phyloP scores from a whole-genome alignment of 1,140 invertebrate species.

The Musca domestica region DNA sequence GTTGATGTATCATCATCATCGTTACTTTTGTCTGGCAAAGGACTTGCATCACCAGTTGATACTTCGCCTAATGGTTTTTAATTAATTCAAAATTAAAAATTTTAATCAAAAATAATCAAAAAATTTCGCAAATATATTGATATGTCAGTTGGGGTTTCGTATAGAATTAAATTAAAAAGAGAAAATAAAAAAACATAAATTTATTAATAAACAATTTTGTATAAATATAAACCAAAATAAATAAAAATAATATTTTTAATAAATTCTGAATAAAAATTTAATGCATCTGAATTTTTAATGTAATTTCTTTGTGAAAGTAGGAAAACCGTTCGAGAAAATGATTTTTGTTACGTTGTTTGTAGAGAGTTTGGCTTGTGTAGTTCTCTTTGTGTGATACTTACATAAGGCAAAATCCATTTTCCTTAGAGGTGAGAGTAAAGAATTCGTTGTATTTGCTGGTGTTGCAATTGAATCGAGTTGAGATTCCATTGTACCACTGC shows the following conservation, averaged over 20 bases:
- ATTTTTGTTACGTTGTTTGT: not conserved
- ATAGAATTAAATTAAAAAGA: conserved; percentile 21
- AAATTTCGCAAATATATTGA: conserved; percentile 24
- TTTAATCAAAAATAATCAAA: conserved; percentile 13
- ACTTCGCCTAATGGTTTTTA: conserved; percentile 62
- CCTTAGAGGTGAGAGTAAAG: conserved; percentile 50
- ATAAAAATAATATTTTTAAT: conserved; percentile 2
- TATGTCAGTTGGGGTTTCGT: not conserved
- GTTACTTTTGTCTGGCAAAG: conserved; percentile 73
- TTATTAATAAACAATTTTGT: conserved; percentile 3
- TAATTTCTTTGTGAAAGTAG: conserved; percentile 13
- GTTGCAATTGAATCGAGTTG: conserved; percentile 49
- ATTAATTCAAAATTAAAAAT: conserved; percentile 13
- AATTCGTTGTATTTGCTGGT: conserved; percentile 34
- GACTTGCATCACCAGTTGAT: conserved; percentile 63
- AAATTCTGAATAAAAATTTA: conserved; percentile 2
- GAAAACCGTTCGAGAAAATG: not conserved
- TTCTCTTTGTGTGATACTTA: conserved; percentile 56
- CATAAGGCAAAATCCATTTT: conserved; percentile 70
- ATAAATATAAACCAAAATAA: not conserved
- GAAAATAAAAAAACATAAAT: conserved; percentile 21
- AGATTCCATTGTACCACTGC: conserved; percentile 48
- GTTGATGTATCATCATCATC: conserved; percentile 57
- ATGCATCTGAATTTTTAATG: not conserved
- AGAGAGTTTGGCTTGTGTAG: not conserved